Percentiles rank a stretch among this genome's conserved stretches.
These are phyloP conservation scores for Xiphophorus birchmanni DNA, from an alignment of 2,797 vertebrate genomes.

Conservation along the genomic window DNA sequence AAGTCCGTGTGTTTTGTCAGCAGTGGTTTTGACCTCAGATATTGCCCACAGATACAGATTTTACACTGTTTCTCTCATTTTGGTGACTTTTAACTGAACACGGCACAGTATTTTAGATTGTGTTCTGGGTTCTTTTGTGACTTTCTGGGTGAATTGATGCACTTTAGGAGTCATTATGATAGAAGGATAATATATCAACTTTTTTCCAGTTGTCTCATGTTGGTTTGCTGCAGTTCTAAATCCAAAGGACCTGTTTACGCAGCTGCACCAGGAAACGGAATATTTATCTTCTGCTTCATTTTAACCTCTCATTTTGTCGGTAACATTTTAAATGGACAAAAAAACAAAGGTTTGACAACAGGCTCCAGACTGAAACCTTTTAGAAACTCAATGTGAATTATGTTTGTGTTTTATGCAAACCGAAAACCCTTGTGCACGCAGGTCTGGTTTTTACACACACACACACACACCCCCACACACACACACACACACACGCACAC, in stretches of 20 bases:
- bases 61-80: background rate
- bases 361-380: background rate
- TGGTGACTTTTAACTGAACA: background rate
- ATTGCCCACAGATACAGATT: background rate
- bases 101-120: background rate
- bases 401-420: background rate
- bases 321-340: background rate
- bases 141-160: background rate
- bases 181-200: background rate
- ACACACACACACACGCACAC: no score
- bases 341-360: background rate
- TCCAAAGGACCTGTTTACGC: background rate
- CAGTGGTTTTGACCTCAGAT: no score
- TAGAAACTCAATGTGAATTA: background rate
- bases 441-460: background rate
- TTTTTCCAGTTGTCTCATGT: background rate
- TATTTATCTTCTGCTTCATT: background rate
- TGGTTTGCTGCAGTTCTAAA: background rate
- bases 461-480: no score
- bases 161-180: background rate
- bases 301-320: background rate
- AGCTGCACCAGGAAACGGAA: background rate
- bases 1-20: background rate
- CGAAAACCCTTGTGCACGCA: background rate
- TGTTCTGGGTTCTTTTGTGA: background rate